Evolutionary conservation across 2,888 invertebrate species (phyloP), one percentile per base, ranked within the genome.

Genomic region (Eucera pruinosa): DNA sequence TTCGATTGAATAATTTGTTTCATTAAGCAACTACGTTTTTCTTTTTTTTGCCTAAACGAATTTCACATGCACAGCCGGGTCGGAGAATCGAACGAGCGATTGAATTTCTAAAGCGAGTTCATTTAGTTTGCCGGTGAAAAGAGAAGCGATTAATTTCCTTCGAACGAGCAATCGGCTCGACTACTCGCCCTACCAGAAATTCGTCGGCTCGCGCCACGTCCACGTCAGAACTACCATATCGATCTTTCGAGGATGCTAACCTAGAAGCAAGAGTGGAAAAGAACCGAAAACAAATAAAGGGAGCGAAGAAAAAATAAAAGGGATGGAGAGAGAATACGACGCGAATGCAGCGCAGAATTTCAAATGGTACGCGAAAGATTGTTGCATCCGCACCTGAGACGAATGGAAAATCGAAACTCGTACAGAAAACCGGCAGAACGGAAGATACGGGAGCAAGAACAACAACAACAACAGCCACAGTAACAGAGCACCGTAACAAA

Each of bases 281-380:
- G 6, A 48, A 30, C n/a, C 15, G n/a, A 18, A 25, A 33, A 23
- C 7, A 6, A 55, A 20, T 61, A n/a, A 23, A 27, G 54, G 9
- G 9, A 20, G 20, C 13, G 5, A 33, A 15, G 23, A 13, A 33
- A 18, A 5, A 11, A 27, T 9, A 27, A 23, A 4, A 5, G 11
- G n/a, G 20, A 2, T 5, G 18, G 15, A 57, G n/a, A 58, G 33
- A 47, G 65, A 81, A 61, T 57, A 67, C 57, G 74, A 79, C 50
- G 62, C 48, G 43, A 66, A 64, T 50, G 45, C 60, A 41, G 57
- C 39, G 20, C 50, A 13, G 58, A 80, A 50, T 61, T 70, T 73
- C 18, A 54, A 72, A 52, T 43, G 33, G 58, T 41, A 33, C 4
- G 41, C 15, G 52, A 67, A 18, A 41, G 47, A 60, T 41, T 54